These are phyloP conservation scores for Heliothis subflexa DNA, from an alignment of 1,140 invertebrate genomes.

Conservation along the genomic window DNA sequence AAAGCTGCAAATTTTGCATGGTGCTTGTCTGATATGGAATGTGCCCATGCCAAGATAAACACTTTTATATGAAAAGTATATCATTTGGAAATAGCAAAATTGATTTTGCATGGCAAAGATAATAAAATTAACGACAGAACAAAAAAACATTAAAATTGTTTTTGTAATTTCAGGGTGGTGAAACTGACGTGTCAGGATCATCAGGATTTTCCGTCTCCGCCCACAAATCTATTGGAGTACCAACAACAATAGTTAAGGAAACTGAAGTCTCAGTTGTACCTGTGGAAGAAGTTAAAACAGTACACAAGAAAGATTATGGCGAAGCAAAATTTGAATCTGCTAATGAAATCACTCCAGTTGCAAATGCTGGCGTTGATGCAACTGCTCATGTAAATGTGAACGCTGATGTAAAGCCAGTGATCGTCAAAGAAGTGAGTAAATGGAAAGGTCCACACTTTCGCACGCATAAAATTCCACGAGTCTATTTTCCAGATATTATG, in stretches of 20 bases:
- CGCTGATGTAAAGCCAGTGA: conserved; percentile 58
- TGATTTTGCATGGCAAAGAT: conserved; percentile 7
- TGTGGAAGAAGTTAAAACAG: conserved; percentile 50
- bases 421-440: conserved; percentile 80
- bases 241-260: conserved; percentile 54
- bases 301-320: conserved; percentile 61
- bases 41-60: neutral
- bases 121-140: neutral
- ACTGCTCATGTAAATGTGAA: conserved; percentile 54
- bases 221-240: conserved; percentile 55
- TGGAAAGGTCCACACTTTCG: conserved; percentile 45
- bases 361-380: conserved; percentile 42
- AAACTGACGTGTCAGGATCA: conserved; percentile 59
- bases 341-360: conserved; percentile 68
- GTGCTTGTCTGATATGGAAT: conserved; percentile 11
- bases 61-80: neutral
- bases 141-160: neutral
- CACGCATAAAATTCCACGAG: conserved; percentile 39
- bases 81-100: neutral
- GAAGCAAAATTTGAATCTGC: conserved; percentile 67
- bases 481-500: conserved; percentile 56
- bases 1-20: conserved; percentile 42
- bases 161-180: conserved; percentile 66
- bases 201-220: conserved; percentile 64
- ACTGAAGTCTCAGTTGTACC: conserved; percentile 55